Evolutionary conservation across 2,797 vertebrate species (phyloP), one percentile per base, ranked within the genome.

Genomic region (Pangasius mekongensis): DNA sequence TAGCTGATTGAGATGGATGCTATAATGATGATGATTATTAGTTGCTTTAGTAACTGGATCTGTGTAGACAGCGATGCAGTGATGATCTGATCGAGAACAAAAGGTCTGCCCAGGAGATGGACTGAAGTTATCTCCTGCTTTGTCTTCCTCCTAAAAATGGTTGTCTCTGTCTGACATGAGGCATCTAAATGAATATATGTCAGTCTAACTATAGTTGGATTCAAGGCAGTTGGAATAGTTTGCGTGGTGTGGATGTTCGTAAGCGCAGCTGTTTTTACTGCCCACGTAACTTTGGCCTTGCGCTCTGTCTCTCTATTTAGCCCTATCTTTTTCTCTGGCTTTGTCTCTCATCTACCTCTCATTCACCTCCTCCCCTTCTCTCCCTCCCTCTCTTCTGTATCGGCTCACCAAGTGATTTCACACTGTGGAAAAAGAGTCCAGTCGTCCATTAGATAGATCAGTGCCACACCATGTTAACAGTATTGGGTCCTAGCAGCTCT

Each of bases 161-260:
- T 60, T 52, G 62, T 73, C 62, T 87, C 80, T 87, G 76, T 82
- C 82, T 77, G 85, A 66, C 85, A 78, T 18, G 71, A 86, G 85
- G 86, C 83, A 74, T 85, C 66, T 87, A 83, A 74, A 87, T 83
- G 74, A 83, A 94, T 74, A 60, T 82, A 81, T 89, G 92, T 95
- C 95, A 95, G 94, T 95, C 98, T 98, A 98, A 98, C 97, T 98
- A 97, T 98, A 99, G 97, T 96, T 94, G 89, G 96, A 95, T 95
- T 95, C 95, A 88, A 95, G 94, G 94, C 92, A 87, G 93, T 92
- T 93, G 90, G 94, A 97, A 98, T 98, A 97, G 96, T 96, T 98
- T 95, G 96, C 97, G 96, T 98, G 94, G 95, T 96, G 95, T 93
- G 94, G 96, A 97, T 98, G 95, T 95, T 97, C 95, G 94, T 96